phyloP scores from a whole-genome alignment of 2,113 vertebrate species.

The Gopherus evgoodei region DNA sequence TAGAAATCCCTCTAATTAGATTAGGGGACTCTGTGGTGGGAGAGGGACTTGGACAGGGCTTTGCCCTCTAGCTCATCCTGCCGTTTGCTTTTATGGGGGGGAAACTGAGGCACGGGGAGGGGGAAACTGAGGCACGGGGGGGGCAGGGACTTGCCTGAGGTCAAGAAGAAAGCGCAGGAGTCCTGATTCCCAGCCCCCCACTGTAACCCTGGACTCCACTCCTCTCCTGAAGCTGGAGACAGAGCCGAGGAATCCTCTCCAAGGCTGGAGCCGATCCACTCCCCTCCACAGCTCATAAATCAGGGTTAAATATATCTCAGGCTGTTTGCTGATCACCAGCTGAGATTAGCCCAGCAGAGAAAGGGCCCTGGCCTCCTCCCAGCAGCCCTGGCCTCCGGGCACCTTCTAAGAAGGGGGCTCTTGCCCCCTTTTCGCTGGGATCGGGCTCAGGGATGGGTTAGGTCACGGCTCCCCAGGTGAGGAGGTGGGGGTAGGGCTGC shows the following conservation, averaged over 20 bases:
- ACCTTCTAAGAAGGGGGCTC: neutral
- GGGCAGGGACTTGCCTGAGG: neutral
- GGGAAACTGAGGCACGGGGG: neutral
- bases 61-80: neutral
- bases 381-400: neutral
- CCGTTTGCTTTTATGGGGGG: neutral
- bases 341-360: neutral
- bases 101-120: neutral
- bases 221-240: too few species aligned
- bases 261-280: neutral
- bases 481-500: neutral
- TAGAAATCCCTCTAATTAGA: neutral
- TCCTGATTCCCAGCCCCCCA: too few species aligned
- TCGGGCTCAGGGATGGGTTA: neutral
- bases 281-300: neutral
- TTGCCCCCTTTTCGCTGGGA: too few species aligned
- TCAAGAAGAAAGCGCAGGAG: neutral
- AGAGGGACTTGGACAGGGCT: neutral
- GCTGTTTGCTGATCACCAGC: neutral
- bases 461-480: neutral
- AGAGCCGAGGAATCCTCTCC: too few species aligned
- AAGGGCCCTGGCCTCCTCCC: neutral
- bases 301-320: neutral
- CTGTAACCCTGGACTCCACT: too few species aligned
- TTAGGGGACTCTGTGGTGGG: neutral